phyloP scores from a whole-genome alignment of 2,113 vertebrate genomes.

The Murina feae region DNA sequence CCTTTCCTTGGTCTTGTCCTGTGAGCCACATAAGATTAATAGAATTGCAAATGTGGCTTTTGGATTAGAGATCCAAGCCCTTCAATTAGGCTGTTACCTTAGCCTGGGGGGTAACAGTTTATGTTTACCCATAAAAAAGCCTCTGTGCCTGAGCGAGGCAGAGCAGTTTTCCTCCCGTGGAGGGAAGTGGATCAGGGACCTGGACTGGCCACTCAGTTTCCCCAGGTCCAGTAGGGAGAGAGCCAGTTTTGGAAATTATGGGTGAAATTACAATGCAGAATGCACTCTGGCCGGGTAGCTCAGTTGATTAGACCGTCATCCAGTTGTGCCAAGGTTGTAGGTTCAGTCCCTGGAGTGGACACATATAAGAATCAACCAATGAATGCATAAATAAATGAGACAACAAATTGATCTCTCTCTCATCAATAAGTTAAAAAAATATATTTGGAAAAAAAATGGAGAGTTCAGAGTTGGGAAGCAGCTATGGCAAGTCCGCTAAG shows the following conservation, averaged over 20 bases:
- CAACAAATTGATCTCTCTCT: too few relatives aligned
- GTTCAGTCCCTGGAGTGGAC: not conserved
- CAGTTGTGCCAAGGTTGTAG: not conserved
- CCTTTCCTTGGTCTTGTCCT: not conserved
- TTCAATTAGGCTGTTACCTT: not conserved
- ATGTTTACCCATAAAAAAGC: not conserved
- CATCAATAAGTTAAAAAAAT: not conserved
- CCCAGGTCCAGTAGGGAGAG: not conserved
- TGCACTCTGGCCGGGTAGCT: not conserved
- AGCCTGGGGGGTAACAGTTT: not conserved
- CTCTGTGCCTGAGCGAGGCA: not conserved
- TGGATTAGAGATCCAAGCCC: not conserved
- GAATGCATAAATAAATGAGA: not conserved
- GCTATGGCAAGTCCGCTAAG: not conserved
- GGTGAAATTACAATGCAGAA: not conserved
- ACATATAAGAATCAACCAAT: not conserved
- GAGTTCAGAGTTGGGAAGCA: not conserved
- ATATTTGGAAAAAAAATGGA: not conserved
- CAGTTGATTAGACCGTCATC: not conserved
- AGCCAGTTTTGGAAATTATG: not conserved
- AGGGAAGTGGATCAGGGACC: not conserved
- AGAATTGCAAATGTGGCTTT: not conserved
- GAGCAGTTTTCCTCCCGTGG: not conserved
- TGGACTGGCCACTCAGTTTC: not conserved
- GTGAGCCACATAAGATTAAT: not conserved